Evolutionary conservation across 2,113 vertebrate genomes (phyloP).

Genomic region (Polypterus senegalus): DNA sequence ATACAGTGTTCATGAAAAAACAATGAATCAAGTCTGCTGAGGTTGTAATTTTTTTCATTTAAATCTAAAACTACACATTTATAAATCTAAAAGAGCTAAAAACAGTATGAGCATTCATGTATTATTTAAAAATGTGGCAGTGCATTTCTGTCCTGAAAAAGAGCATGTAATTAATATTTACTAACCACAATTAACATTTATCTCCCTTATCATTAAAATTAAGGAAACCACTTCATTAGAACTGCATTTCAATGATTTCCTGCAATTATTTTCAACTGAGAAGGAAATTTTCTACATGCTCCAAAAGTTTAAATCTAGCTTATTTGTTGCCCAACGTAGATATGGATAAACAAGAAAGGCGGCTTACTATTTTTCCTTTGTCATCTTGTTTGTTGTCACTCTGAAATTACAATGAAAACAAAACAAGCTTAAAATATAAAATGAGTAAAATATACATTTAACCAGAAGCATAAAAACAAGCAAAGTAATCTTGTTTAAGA

Average conservation of each 20-base stretch:
- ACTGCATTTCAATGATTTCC: background rate
- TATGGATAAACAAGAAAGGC: background rate
- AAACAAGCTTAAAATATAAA: slow-evolving; percentile 16
- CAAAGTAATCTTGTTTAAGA: too few relatives aligned
- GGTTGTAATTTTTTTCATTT: too few relatives aligned
- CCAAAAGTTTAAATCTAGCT: background rate
- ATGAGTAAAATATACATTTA: too few relatives aligned
- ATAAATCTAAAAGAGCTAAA: too few relatives aligned
- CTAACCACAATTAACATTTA: background rate
- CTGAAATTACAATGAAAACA: slow-evolving; percentile 47
- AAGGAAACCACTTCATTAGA: background rate
- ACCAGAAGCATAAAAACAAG: too few relatives aligned
- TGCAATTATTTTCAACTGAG: background rate
- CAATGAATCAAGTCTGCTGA: too few relatives aligned
- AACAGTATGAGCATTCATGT: too few relatives aligned
- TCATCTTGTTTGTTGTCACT: slow-evolving; percentile 59
- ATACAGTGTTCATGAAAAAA: too few relatives aligned
- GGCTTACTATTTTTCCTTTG: slow-evolving; percentile 69
- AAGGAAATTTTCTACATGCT: background rate
- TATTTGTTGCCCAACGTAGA: background rate
- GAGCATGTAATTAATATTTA: too few relatives aligned
- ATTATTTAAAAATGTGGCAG: too few relatives aligned
- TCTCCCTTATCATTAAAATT: background rate
- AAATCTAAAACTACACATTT: too few relatives aligned
- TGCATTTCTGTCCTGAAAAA: too few relatives aligned